Evolutionary conservation across 2,113 vertebrate species (phyloP), one percentile per base, ranked within the genome.

Genomic region (Antechinus stuartii): DNA sequence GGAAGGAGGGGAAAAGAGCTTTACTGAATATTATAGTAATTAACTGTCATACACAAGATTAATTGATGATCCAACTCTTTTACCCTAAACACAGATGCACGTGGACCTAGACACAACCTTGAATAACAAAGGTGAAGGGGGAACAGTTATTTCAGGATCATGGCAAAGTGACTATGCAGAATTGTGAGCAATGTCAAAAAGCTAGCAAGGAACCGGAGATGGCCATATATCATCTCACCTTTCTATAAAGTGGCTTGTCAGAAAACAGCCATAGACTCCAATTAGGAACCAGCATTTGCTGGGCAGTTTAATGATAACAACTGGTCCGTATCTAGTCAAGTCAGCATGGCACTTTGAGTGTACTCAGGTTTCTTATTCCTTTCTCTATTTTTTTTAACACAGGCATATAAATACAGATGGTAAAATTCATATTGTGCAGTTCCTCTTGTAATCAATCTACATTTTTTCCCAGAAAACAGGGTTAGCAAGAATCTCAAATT

Each of bases 1-100:
- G 49, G 90, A 95, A 95, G 96, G 91, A 92, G 91, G 10, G 92
- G 61, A 93, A 90, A 49, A 89, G 54, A 24, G 94, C 96, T 96
- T 93, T 22, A 0, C 93, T 91, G 97, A 90, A 30, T 90, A 90
- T 50, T 90, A 90, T 14, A 96, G 91, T 97, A 97, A 97, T 97
- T 97, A 97, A 94, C 95, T 97, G 97, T 95, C 96, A 94, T 9
- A 35, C 89, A 14, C 42, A 97, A 96, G 97, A 98, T 98, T 95
- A 98, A 98, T 54, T 96, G 96, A 97, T 23, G 92, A 97, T 96
- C 96, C 96, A 98, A 96, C 89, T 55, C 94, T 95, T 96, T 84
- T 89, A 95, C 97, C 96, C 98, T 91, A 95, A 97, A 97, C 97
- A 96, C 96, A 96, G 97, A 97, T 95, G 96, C 95, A 93, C 12